Base-by-base conservation (phyloP, 2,888 invertebrate species). In the Erebia ligea region DNA sequence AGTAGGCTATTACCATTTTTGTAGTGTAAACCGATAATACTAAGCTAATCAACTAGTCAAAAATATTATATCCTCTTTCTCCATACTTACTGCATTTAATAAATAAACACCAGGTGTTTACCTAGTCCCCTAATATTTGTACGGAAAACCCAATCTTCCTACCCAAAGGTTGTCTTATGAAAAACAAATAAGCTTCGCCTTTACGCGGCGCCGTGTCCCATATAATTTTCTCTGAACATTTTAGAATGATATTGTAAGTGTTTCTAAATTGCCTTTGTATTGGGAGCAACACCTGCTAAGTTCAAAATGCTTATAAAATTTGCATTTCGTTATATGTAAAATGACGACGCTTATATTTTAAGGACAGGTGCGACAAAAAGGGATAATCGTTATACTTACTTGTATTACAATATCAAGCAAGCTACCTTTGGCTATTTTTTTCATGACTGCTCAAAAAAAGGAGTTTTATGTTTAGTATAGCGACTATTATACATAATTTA, bases 261-360 rank as follows among this genome's bases (percentile, higher is more conserved):
- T 62, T 62, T 42, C 61, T 62, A 62, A 62, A 62, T 62, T 62
- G 62, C 62, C 48, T 62, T 48, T 62, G 62, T 62, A 62, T 62
- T 62, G 42, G 21, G 61, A 61, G 21, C 45, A 62, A 62, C 62
- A 62, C 62, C 62, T 62, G 61, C 61, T 42, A 9, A 62, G 45
- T 62, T 62, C 62, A 62, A 62, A 62, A 48, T 45, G 48, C 48
- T 45, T 11, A 48, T 62, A 62, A 62, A 62, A 19, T 62, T 62
- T 48, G 19, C 15, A 62, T 62, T 62, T 21, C 8, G 15, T 21
- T 21, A 9, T 48, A 21, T 13, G 21, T 45, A 11, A 42, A 13
- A 13, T 17, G 11, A 45, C 19, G 61, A 9, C 3, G 42, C 54
- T 17, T 50, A 50, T 54, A n/a, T 11, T 42, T 61, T 17, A 10